A percentile compares a stretch with the other conserved stretches of the same genome.
These are phyloP conservation scores for Physocephala rufipes DNA, from an alignment of 2,888 invertebrate species.

Conservation along the genomic window DNA sequence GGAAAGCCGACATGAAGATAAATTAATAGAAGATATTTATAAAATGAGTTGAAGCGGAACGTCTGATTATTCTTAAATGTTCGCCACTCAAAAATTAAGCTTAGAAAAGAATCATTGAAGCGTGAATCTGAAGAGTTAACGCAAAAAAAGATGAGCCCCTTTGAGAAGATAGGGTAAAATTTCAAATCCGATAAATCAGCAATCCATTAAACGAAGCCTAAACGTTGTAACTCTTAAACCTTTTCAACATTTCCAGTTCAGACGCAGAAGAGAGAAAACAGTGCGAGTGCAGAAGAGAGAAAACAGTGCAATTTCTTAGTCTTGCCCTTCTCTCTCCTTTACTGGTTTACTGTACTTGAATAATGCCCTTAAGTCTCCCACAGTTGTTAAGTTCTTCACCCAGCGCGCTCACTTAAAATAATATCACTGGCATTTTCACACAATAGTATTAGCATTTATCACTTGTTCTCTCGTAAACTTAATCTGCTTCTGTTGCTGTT, in stretches of 20 bases:
- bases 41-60: not conserved
- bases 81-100: not conserved
- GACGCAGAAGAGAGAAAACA: too few relatives aligned
- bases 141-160: not conserved
- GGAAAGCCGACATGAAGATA: constrained; percentile 1
- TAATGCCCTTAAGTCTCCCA: not conserved
- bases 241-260: too few relatives aligned
- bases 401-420: constrained; percentile 21
- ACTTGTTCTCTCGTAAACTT: constrained; percentile 37
- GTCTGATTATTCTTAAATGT: not conserved
- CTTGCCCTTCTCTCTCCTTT: not conserved
- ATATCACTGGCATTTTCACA: constrained; percentile 49
- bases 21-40: not conserved
- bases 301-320: too few relatives aligned
- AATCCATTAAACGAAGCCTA: constrained; percentile 13
- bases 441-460: constrained; percentile 63
- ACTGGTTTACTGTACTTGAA: not conserved
- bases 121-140: constrained; percentile 12
- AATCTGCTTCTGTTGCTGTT: constrained; percentile 8
- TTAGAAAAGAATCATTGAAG: constrained; percentile 28
- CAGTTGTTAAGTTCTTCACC: not conserved
- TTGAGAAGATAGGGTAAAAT: constrained; percentile 13
- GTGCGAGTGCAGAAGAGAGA: not conserved
- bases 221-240: too few relatives aligned
- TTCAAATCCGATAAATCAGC: not conserved